Evolutionary conservation across 2,797 vertebrate species (phyloP).

Genomic region (Semotilus atromaculatus): DNA sequence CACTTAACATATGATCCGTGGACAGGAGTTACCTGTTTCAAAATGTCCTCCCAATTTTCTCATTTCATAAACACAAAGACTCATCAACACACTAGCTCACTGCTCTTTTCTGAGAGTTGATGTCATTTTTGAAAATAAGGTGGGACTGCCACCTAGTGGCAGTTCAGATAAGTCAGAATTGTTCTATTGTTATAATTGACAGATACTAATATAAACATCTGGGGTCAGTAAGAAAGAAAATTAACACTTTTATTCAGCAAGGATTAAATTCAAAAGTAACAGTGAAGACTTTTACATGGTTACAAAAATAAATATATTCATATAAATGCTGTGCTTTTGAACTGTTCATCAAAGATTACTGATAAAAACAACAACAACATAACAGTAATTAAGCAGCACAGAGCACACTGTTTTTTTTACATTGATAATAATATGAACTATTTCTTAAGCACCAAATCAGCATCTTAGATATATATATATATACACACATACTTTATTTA

Average conservation of each 20-base stretch:
- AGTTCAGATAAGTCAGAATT: conserved; percentile 48
- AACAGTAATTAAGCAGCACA: background rate
- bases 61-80: conserved; percentile 56
- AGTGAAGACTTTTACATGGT: background rate
- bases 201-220: background rate
- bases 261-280: background rate
- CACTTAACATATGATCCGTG: conserved; percentile 23
- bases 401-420: background rate
- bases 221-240: background rate
- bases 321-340: background rate
- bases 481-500: no score
- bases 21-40: conserved; percentile 37
- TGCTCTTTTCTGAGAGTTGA: conserved; percentile 44
- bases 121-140: conserved; percentile 43
- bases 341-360: background rate
- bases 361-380: background rate
- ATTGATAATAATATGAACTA: background rate
- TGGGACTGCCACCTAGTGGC: conserved; percentile 74
- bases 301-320: background rate
- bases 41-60: conserved; percentile 49
- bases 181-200: conserved; percentile 30
- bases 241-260: background rate
- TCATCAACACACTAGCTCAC: conserved; percentile 37
- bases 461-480: no score
- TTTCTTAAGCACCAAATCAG: background rate